Evolutionary conservation across 2,113 vertebrate species (phyloP).

Genomic region (Brachyistius frenatus): DNA sequence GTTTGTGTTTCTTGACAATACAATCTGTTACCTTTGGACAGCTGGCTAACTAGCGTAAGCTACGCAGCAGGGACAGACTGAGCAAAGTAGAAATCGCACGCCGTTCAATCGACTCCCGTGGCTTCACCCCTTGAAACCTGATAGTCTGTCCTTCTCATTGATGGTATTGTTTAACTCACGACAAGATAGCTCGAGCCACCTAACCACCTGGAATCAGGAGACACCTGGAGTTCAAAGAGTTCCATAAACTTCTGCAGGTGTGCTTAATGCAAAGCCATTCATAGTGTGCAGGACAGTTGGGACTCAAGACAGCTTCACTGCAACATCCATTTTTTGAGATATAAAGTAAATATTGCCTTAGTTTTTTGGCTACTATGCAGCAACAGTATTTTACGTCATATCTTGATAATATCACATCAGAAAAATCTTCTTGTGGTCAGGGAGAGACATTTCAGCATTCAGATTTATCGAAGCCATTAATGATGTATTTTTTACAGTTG

Average conservation of each 20-base stretch:
- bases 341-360: no score
- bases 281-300: background rate
- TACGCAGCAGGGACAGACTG: constrained; percentile 20
- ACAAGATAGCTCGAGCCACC: background rate
- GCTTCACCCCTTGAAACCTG: constrained; percentile 9
- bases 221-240: constrained; percentile 1
- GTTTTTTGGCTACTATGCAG: background rate
- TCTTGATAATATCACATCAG: background rate
- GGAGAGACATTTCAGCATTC: no score
- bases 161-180: constrained; percentile 22
- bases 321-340: no score
- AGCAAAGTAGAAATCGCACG: constrained; percentile 7
- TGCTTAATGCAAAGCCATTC: background rate
- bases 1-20: constrained; percentile 19
- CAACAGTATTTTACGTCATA: background rate
- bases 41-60: constrained; percentile 29
- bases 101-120: constrained; percentile 1
- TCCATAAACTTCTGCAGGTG: background rate
- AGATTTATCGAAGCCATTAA: no score
- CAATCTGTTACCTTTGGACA: constrained; percentile 27
- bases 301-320: background rate
- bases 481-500: no score
- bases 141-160: background rate
- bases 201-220: background rate
- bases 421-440: background rate